Base-by-base conservation (phyloP, 2,113 vertebrate species). In the Cheilinus undulatus region DNA sequence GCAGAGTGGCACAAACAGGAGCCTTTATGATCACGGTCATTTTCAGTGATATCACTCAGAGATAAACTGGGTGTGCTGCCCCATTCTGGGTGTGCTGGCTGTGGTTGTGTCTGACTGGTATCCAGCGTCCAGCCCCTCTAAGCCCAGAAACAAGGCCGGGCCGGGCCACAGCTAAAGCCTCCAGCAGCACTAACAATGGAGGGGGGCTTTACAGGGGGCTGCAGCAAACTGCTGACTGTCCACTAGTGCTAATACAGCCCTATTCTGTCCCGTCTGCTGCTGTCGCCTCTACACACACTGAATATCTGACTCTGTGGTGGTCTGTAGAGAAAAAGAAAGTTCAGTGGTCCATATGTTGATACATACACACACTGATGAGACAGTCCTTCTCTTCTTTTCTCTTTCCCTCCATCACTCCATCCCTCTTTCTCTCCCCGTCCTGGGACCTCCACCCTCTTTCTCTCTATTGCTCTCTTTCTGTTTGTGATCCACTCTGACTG, bases 201-300 rank as follows among this genome's bases (percentile, higher is more conserved):
- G 67, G 50, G 7, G 86, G 89, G 92, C 88, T 93, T 93, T 92
- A 87, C 76, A 51, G 51, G 68, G 81, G 64, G 80, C 71, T 77
- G 45, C 28, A 20, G 69, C 91, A 94, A 94, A 93, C 85, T 94
- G 94, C 94, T 95, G 94, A 95, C 93, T 86, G 85, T 82, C 78
- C 80, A 74, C 50, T 80, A 73, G 69, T 43, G 76, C 78, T 92
- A 93, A 93, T 89, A 30, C 90, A 62, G 72, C 70, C 60, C 86
- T 53, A 80, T 86, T 91, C 88, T 91, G 86, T 79, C 69, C 84
- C 36, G 68, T 83, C 87, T 84, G 20, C 71, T 83, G 74, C 63
- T 76, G 85, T 75, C 69, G 51, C 71, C 69, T 69, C 38, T 24
- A 59, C 45, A 60, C 24, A 68, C 46, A 56, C 20, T 10, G 17